Evolutionary conservation across 1,140 invertebrate genomes (phyloP).

Genomic region (Hermetia illucens): DNA sequence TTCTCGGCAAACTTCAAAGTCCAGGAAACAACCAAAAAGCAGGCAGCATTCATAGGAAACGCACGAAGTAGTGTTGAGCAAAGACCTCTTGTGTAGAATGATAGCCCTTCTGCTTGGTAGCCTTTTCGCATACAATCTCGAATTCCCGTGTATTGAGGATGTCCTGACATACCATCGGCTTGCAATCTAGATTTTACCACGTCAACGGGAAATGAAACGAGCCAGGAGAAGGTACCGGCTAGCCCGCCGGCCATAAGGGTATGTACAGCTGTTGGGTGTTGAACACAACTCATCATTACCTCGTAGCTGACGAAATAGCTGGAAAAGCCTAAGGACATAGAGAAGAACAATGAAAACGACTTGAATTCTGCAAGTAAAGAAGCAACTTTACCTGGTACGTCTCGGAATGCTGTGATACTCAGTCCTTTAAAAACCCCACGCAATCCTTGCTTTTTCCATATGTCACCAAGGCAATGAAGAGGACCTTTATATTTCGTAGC

Average conservation of each 20-base stretch:
- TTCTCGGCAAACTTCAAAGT: slow-evolving; percentile 29
- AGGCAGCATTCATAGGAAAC: slow-evolving; percentile 85
- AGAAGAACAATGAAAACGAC: slow-evolving; percentile 1
- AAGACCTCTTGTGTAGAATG: slow-evolving; percentile 53
- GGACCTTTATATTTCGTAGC: slow-evolving; percentile 35
- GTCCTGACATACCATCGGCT: slow-evolving; percentile 43
- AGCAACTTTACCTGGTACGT: slow-evolving; percentile 47
- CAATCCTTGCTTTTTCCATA: slow-evolving; percentile 46
- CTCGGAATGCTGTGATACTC: slow-evolving; percentile 55
- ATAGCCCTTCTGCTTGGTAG: slow-evolving; percentile 48
- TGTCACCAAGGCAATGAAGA: slow-evolving; percentile 46
- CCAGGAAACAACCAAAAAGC: slow-evolving; percentile 75
- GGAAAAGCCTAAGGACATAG: slow-evolving; percentile 30
- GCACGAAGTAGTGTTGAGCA: slow-evolving; percentile 66
- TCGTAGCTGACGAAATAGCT: slow-evolving; percentile 54
- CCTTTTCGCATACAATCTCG: slow-evolving; percentile 59
- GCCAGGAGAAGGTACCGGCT: slow-evolving; percentile 74
- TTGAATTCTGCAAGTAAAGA: background rate
- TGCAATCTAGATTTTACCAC: slow-evolving; percentile 81
- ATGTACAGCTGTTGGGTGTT: slow-evolving; percentile 31
- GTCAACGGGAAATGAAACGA: slow-evolving; percentile 74
- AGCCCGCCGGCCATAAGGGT: slow-evolving; percentile 66
- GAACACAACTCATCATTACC: slow-evolving; percentile 37
- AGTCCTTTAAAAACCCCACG: slow-evolving; percentile 61
- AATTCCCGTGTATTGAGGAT: slow-evolving; percentile 44